These are phyloP conservation scores for Epinotia demarniana DNA, from an alignment of 2,888 invertebrate species.

Conservation along the genomic window DNA sequence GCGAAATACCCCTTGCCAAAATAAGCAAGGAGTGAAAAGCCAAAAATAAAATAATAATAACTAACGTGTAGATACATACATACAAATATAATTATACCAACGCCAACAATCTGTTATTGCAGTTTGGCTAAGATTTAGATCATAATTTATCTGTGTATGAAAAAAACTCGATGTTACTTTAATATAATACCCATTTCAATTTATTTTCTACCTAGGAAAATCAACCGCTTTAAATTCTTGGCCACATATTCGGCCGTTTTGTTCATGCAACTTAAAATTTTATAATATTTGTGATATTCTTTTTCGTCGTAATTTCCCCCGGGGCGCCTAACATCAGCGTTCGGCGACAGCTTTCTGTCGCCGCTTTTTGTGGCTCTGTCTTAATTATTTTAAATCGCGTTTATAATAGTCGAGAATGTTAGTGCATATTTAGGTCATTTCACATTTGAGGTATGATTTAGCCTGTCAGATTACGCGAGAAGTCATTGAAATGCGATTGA, in stretches of 20 bases:
- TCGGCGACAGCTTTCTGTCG: constrained; percentile 30
- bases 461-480: too few species aligned
- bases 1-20: too few species aligned
- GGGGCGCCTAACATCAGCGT: constrained; percentile 30
- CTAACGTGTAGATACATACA: too few species aligned
- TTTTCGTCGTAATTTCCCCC: constrained; percentile 38
- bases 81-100: too few species aligned
- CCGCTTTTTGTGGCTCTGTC: constrained; percentile 11
- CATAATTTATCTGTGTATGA: too few species aligned
- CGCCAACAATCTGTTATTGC: too few species aligned
- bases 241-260: constrained; percentile 10
- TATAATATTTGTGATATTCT: constrained; percentile 40
- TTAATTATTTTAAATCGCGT: constrained; percentile 24
- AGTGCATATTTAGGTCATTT: neutral
- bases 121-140: too few species aligned
- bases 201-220: neutral
- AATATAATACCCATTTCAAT: neutral
- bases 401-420: neutral
- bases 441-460: too few species aligned
- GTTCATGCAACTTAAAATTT: constrained; percentile 31
- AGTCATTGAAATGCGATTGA: too few species aligned
- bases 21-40: too few species aligned
- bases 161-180: too few species aligned
- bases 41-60: too few species aligned
- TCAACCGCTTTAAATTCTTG: constrained; percentile 9